Evolutionary conservation across 2,888 invertebrate genomes (phyloP), one percentile per base, ranked within the genome.

Genomic region (Emmelina monodactyla): DNA sequence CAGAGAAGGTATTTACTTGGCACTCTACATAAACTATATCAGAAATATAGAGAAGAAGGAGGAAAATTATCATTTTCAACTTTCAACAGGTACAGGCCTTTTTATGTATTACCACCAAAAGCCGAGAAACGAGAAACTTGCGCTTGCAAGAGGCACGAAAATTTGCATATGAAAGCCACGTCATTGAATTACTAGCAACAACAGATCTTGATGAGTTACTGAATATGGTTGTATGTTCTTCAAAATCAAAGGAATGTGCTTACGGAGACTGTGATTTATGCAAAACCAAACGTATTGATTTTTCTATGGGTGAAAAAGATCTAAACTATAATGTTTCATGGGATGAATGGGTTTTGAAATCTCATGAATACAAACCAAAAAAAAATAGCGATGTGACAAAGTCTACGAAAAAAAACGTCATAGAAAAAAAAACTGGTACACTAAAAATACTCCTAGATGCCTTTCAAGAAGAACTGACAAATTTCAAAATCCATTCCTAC

Each of bases 31-130:
- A 32, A 44, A 25, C 40, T 44, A 31, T 39, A 42, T 25, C 36
- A 44, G 34, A 42, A 40, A 19, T 45, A 39, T 34, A 39, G 19
- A n/a, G 7, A 16, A 13, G 39, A 43, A 37, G 43, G 34, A 11
- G 42, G 42, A 28, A 37, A 22, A 37, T 13, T 34, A 28, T 38
- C 32, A 13, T 41, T 34, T 28, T 29, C 37, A 7, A 28, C 43
- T 11, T 43, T 44, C 29, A 41, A 40, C 36, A 37, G 36, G 22
- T 38, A 40, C 34, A 30, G 37, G 15, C 45, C 40, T 2, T 39
- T 37, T 22, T 42, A 41, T 25, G 33, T 41, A n/a, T 14, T 40
- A 4, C 16, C 30, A 28, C 40, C 42, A 7, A 42, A 38, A 34
- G 12, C 38, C 16, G 16, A 22, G 2, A 30, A 34, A 2, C 16